A percentile compares a stretch with the other conserved stretches of the same genome.
These are phyloP conservation scores for Lagodon rhomboides DNA, from an alignment of 2,797 vertebrate species.

Conservation along the genomic window DNA sequence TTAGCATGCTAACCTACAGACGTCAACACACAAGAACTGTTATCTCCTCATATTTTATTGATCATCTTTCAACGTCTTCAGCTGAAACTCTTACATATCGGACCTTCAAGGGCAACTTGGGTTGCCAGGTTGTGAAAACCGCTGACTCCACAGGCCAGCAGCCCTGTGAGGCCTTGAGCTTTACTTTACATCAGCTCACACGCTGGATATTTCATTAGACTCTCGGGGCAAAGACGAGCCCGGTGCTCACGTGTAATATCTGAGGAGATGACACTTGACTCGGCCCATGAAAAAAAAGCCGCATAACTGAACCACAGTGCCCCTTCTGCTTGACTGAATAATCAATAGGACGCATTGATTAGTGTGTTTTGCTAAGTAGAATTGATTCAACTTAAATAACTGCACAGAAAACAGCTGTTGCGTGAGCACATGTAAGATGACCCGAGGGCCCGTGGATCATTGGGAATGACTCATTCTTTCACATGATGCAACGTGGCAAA, in stretches of 20 bases:
- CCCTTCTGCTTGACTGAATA: conserved; percentile 37
- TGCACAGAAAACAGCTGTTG: conserved; percentile 28
- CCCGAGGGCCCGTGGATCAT: conserved; percentile 11
- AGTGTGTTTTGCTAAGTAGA: conserved; percentile 41
- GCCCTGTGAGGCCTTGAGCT: not conserved
- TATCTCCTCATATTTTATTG: not conserved
- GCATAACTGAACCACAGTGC: conserved; percentile 25
- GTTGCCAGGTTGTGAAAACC: not conserved
- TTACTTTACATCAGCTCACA: not conserved
- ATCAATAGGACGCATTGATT: conserved; percentile 70
- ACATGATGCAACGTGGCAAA: conserved; percentile 16
- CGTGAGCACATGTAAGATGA: conserved; percentile 7
- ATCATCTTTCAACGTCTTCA: not conserved
- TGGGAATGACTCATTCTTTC: conserved; percentile 21
- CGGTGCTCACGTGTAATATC: conserved; percentile 23
- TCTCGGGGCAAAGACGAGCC: conserved; percentile 7
- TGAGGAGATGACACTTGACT: conserved; percentile 38
- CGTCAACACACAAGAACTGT: no score
- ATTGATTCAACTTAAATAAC: conserved; percentile 57
- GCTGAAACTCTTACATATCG: no score
- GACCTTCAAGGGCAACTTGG: not conserved
- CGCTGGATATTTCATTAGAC: conserved; percentile 11
- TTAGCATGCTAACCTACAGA: no score
- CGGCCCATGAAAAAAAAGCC: conserved; percentile 45
- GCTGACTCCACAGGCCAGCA: not conserved